These are phyloP conservation scores for Seriola aureovittata DNA, from an alignment of 2,113 vertebrate species.

Conservation along the genomic window DNA sequence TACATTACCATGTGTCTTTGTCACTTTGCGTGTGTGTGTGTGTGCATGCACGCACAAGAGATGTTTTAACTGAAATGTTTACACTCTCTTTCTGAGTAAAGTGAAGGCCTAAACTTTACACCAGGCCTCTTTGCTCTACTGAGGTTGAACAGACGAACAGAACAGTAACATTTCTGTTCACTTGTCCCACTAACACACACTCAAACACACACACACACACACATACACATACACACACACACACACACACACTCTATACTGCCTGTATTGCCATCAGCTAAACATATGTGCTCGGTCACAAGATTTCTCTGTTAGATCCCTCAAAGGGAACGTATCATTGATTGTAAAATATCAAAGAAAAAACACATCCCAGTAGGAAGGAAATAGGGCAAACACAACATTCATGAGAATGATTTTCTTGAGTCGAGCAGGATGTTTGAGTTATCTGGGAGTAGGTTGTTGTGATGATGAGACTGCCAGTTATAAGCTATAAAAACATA, in stretches of 20 bases:
- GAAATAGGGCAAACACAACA: slow-evolving; percentile 40
- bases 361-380: slow-evolving; percentile 32
- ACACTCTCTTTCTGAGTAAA: slow-evolving; percentile 26
- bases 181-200: neutral
- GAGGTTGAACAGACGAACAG: neutral
- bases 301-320: slow-evolving; percentile 41
- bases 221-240: neutral
- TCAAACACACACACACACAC: neutral
- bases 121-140: neutral
- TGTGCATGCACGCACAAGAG: neutral
- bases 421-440: slow-evolving; percentile 31
- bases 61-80: slow-evolving; percentile 25
- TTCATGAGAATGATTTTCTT: slow-evolving; percentile 35
- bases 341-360: slow-evolving; percentile 48
- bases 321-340: slow-evolving; percentile 52
- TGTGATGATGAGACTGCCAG: slow-evolving; percentile 38
- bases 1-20: slow-evolving; percentile 24
- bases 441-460: slow-evolving; percentile 18
- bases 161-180: slow-evolving; percentile 4
- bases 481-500: slow-evolving; percentile 17
- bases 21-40: neutral
- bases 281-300: slow-evolving; percentile 60
- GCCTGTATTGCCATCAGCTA: slow-evolving; percentile 57
- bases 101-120: slow-evolving; percentile 14
- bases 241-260: neutral